phyloP scores from a whole-genome alignment of 2,797 vertebrate species.

The Sebastes miniatus region DNA sequence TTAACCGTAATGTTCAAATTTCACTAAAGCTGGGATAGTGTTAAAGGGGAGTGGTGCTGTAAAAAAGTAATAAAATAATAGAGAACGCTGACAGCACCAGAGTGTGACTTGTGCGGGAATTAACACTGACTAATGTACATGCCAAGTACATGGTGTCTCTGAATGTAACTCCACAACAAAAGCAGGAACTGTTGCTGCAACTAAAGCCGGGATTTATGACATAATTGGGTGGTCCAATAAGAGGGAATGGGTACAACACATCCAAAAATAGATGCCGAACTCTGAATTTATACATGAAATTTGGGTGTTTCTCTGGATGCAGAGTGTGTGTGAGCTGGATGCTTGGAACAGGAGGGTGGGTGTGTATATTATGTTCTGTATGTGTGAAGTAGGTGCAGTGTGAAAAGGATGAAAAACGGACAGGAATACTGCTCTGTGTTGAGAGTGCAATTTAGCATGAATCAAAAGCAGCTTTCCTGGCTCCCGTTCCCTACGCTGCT shows the following conservation, averaged over 20 bases:
- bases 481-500: slow-evolving; percentile 56
- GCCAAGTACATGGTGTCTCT: slow-evolving; percentile 24
- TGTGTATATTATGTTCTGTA: slow-evolving; percentile 23
- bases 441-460: slow-evolving; percentile 81
- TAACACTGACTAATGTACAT: slow-evolving; percentile 11
- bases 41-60: slow-evolving; percentile 26
- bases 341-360: slow-evolving; percentile 34
- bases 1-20: slow-evolving; percentile 19
- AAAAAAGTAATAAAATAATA: slow-evolving; percentile 38
- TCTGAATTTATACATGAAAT: slow-evolving; percentile 45
- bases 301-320: slow-evolving; percentile 56
- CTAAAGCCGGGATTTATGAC: slow-evolving; percentile 60
- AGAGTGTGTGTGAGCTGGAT: slow-evolving; percentile 21
- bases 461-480: slow-evolving; percentile 84
- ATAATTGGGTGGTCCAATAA: slow-evolving; percentile 60
- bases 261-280: slow-evolving; percentile 63
- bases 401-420: slow-evolving; percentile 73
- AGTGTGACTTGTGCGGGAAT: slow-evolving; percentile 27
- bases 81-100: slow-evolving; percentile 19
- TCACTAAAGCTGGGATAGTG: neutral
- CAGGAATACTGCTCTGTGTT: slow-evolving; percentile 76
- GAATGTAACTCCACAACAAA: slow-evolving; percentile 57
- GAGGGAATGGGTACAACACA: slow-evolving; percentile 41
- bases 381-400: slow-evolving; percentile 62
- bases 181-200: slow-evolving; percentile 55